Conservation (phyloP, 1,140 invertebrate species). For the Batillaria attramentaria region DNA sequence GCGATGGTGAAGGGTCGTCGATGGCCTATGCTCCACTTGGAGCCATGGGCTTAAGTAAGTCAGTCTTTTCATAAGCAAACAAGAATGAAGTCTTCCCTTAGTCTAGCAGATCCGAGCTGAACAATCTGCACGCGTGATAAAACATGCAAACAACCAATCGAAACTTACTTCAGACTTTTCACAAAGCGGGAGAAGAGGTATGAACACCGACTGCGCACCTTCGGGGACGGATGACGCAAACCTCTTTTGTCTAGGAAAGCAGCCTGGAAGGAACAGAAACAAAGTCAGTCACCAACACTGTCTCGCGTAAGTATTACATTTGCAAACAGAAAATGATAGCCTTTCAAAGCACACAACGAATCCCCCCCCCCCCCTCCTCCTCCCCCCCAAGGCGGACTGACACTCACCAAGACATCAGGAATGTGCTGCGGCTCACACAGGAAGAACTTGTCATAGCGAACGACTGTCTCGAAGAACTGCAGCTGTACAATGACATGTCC, state of each 20-base stretch:
- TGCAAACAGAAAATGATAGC: too few species aligned
- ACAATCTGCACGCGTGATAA: too few species aligned
- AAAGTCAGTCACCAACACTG: too few species aligned
- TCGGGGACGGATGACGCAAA: conserved; percentile 71
- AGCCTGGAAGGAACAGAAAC: conserved; percentile 61
- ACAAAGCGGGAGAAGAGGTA: conserved; percentile 77
- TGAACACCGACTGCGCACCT: conserved; percentile 74
- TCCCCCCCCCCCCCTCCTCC: background rate
- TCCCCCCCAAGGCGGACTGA: conserved; percentile 1
- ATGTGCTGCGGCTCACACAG: conserved; percentile 73
- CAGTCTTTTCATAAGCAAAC: too few species aligned
- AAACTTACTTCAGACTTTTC: conserved; percentile 73
- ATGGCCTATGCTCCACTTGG: too few species aligned
- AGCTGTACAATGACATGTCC: conserved; percentile 73
- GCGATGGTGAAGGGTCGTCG: too few species aligned
- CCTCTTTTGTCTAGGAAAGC: conserved; percentile 76
- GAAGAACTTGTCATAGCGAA: conserved; percentile 77
- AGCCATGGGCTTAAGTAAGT: too few species aligned
- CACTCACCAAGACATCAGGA: conserved; percentile 71
- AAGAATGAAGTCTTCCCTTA: too few species aligned
- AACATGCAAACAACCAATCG: too few species aligned
- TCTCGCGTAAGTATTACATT: too few species aligned
- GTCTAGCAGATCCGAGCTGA: too few species aligned
- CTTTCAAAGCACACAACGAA: too few species aligned
- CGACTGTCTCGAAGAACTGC: conserved; percentile 76